Evolutionary conservation across 2,888 invertebrate genomes (phyloP).

Genomic region (Latheticus oryzae): DNA sequence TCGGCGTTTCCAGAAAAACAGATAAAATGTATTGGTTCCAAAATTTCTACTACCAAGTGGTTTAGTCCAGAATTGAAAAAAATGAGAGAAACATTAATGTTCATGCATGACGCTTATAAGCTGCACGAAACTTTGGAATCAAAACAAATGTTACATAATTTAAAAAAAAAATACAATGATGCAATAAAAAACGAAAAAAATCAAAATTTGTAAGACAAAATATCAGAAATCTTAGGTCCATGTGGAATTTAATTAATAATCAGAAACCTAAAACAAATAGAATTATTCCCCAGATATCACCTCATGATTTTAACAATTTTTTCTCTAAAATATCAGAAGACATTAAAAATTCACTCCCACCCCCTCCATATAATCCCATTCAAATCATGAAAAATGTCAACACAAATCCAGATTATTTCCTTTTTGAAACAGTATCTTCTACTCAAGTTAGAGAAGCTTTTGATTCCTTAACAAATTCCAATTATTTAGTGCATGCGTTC

Average conservation of each 20-base stretch:
- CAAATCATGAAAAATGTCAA: too few species aligned
- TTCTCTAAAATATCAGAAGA: too few species aligned
- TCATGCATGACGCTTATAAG: not conserved
- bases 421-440: too few species aligned
- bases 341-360: too few species aligned
- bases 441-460: too few species aligned
- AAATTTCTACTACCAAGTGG: constrained; percentile 3
- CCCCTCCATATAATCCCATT: too few species aligned
- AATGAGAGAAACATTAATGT: constrained; percentile 5
- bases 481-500: not conserved
- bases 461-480: too few species aligned
- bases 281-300: not conserved
- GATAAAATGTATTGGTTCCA: constrained; percentile 1
- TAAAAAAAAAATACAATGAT: not conserved
- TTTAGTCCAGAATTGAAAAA: not conserved
- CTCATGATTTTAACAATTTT: not conserved
- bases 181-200: not conserved
- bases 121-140: constrained; percentile 6
- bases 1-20: constrained; percentile 1
- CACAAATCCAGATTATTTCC: too few species aligned
- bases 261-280: not conserved
- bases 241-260: constrained; percentile 1
- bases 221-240: too few species aligned
- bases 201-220: constrained; percentile 1
- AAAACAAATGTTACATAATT: constrained; percentile 1